These are phyloP conservation scores for Sebastes hubbsi DNA, from an alignment of 2,797 vertebrate genomes.

Conservation along the genomic window DNA sequence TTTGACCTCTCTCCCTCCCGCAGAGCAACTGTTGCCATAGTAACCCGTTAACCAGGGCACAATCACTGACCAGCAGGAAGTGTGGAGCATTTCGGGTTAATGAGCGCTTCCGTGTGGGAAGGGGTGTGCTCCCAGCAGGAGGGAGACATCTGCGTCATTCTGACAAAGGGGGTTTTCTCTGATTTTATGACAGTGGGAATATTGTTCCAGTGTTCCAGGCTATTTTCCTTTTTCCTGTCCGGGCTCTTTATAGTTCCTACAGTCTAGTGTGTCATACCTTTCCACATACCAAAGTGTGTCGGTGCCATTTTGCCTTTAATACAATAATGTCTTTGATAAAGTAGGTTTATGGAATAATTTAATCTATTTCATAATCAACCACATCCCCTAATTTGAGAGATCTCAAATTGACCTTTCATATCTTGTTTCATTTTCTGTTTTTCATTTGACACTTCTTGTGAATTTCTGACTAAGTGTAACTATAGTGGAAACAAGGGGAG, in stretches of 20 bases:
- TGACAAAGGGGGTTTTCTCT: constrained; percentile 71
- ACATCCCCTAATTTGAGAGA: not conserved
- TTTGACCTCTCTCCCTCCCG: constrained; percentile 24
- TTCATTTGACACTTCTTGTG: not conserved
- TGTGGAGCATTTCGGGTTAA: constrained; percentile 47
- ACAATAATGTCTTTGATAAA: not conserved
- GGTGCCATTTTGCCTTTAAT: not conserved
- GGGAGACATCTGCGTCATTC: constrained; percentile 63
- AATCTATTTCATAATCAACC: not conserved
- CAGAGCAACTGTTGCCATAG: constrained; percentile 44
- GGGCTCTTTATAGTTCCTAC: not conserved
- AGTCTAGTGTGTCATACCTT: constrained; percentile 11
- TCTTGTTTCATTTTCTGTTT: not conserved
- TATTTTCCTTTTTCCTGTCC: constrained; percentile 27
- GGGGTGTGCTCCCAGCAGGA: constrained; percentile 58
- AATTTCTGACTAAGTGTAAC: not conserved
- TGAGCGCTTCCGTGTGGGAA: constrained; percentile 63
- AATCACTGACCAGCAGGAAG: constrained; percentile 58
- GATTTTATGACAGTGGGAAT: constrained; percentile 56
- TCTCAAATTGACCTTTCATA: not conserved
- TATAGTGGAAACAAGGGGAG: not conserved
- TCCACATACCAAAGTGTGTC: not conserved
- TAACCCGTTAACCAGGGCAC: constrained; percentile 36
- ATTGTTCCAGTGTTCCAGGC: constrained; percentile 39
- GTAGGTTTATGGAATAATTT: not conserved